These are phyloP conservation scores for Noctua comes DNA, from an alignment of 2,888 invertebrate genomes.

Conservation along the genomic window DNA sequence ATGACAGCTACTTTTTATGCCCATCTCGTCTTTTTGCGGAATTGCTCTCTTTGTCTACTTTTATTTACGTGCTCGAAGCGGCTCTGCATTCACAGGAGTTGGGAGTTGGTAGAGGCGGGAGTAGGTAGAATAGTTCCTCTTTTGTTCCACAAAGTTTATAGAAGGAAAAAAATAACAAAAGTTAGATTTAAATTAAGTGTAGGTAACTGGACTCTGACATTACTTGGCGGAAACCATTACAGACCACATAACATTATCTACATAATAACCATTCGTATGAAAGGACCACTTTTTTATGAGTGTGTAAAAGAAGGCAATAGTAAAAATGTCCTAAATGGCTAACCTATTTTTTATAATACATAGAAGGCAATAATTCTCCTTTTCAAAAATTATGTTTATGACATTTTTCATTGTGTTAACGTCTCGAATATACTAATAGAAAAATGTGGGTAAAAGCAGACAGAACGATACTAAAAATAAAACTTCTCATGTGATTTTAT, in stretches of 20 bases:
- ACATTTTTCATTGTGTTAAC: neutral
- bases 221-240: neutral
- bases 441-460: neutral
- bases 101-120: constrained; percentile 24
- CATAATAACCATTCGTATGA: neutral
- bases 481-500: neutral
- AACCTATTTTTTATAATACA: too few relatives aligned
- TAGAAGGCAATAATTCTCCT: too few relatives aligned
- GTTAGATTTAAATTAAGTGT: neutral
- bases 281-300: neutral
- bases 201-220: neutral
- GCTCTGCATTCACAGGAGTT: constrained; percentile 73
- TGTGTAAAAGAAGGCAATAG: neutral
- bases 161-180: neutral
- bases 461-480: neutral
- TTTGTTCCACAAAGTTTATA: neutral
- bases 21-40: constrained; percentile 81
- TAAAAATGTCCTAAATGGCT: too few relatives aligned
- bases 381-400: neutral
- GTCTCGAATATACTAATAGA: neutral
- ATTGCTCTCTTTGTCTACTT: constrained; percentile 88
- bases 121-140: constrained; percentile 42
- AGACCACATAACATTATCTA: neutral
- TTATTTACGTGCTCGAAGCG: constrained; percentile 83
- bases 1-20: constrained; percentile 89